phyloP scores from a whole-genome alignment of 2,113 vertebrate species.

The Corythoichthys haematopterus region DNA sequence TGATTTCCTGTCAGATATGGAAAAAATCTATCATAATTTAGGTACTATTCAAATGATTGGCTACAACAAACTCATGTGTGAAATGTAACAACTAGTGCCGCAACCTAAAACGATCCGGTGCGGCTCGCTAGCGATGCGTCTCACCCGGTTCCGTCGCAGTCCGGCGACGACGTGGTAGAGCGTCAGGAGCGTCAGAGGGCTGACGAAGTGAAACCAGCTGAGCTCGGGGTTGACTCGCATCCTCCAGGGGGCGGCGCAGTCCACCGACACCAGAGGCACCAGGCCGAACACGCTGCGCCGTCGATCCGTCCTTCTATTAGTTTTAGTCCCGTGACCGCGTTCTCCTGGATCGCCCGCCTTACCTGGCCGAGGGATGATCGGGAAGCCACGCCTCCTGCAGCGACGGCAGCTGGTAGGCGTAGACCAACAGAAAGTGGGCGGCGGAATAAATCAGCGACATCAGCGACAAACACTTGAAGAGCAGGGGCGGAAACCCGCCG shows the following conservation, averaged over 20 bases:
- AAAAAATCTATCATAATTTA: too few species aligned
- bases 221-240: constrained; percentile 78
- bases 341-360: neutral
- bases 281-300: constrained; percentile 82
- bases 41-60: too few species aligned
- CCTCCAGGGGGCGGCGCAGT: constrained; percentile 86
- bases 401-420: constrained; percentile 52
- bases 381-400: constrained; percentile 47
- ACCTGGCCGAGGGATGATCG: constrained; percentile 38
- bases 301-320: neutral
- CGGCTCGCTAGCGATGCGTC: neutral
- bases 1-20: too few species aligned
- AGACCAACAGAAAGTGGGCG: constrained; percentile 47
- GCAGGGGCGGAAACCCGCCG: constrained; percentile 78
- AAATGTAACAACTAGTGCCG: too few species aligned
- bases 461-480: constrained; percentile 89
- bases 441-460: constrained; percentile 85
- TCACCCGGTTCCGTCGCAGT: constrained; percentile 55
- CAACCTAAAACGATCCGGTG: too few species aligned
- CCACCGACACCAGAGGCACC: constrained; percentile 78
- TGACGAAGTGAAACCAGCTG: constrained; percentile 83
- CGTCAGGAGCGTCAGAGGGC: constrained; percentile 83
- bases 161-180: constrained; percentile 87
- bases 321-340: neutral
- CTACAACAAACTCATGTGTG: too few species aligned